phyloP scores from a whole-genome alignment of 2,113 vertebrate genomes.

The Meles meles region DNA sequence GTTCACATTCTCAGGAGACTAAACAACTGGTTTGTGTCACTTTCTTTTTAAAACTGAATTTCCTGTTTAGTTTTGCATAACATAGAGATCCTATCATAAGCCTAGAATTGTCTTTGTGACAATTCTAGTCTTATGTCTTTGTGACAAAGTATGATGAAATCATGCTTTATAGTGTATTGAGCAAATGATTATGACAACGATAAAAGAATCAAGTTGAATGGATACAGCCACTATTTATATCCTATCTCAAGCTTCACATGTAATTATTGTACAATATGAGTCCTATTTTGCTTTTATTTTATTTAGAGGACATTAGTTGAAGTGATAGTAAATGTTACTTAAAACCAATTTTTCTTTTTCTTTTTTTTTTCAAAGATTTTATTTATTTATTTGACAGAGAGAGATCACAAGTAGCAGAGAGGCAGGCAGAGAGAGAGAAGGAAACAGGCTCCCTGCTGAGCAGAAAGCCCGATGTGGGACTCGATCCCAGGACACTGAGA shows the following conservation, averaged over 20 bases:
- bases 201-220: not conserved
- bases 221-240: not conserved
- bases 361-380: too few species aligned
- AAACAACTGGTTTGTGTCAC: not conserved
- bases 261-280: not conserved
- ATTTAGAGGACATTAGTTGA: not conserved
- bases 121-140: too few species aligned
- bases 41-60: not conserved
- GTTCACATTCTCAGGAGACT: not conserved
- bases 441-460: too few species aligned
- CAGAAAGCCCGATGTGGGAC: too few species aligned
- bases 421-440: too few species aligned
- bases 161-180: not conserved
- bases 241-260: not conserved
- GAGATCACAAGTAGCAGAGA: too few species aligned
- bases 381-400: too few species aligned
- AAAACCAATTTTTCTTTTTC: not conserved
- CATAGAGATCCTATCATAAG: not conserved
- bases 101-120: not conserved
- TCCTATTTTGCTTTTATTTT: not conserved
- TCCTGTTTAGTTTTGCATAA: not conserved
- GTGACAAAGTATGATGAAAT: not conserved
- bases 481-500: too few species aligned
- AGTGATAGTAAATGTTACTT: not conserved
- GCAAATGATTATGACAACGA: not conserved